Evolutionary conservation across 1,140 invertebrate genomes (phyloP).

Genomic region (Drosophila suzukii): DNA sequence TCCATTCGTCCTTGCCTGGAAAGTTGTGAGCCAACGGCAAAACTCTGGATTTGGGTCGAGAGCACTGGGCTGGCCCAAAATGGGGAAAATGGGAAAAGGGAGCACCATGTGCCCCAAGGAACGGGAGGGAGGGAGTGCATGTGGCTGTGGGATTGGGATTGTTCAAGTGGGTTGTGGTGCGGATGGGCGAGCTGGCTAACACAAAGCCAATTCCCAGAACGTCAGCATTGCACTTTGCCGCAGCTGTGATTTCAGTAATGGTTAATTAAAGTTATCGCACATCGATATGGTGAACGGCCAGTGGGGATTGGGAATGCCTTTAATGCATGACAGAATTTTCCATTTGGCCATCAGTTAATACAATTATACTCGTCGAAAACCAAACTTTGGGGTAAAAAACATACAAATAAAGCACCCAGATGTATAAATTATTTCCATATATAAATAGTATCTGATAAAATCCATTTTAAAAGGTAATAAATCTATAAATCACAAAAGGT

Average conservation of each 20-base stretch:
- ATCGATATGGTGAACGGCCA: not conserved
- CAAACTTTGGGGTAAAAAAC: too few species aligned
- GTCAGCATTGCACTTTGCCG: conserved; percentile 25
- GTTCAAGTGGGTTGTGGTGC: not conserved
- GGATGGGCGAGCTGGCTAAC: conserved; percentile 8
- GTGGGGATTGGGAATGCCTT: not conserved
- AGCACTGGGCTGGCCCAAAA: conserved; percentile 1
- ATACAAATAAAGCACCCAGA: too few species aligned
- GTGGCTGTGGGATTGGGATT: not conserved
- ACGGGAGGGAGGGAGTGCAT: not conserved
- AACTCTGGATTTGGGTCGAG: conserved; percentile 51
- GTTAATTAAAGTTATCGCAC: conserved; percentile 30
- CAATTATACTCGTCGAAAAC: not conserved
- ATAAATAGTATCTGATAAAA: too few species aligned
- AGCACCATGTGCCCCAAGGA: conserved; percentile 23
- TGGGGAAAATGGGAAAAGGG: not conserved
- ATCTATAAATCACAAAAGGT: too few species aligned
- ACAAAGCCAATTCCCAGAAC: conserved; percentile 26
- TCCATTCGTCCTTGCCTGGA: conserved; percentile 22
- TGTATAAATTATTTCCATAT: too few species aligned
- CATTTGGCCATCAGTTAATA: not conserved
- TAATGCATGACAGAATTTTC: not conserved
- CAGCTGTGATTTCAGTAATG: conserved; percentile 34
- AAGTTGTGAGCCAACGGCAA: conserved; percentile 47
- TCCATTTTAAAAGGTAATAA: too few species aligned